Conservation (phyloP, 2,113 vertebrate species). For the Rhynchomys soricoides region DNA sequence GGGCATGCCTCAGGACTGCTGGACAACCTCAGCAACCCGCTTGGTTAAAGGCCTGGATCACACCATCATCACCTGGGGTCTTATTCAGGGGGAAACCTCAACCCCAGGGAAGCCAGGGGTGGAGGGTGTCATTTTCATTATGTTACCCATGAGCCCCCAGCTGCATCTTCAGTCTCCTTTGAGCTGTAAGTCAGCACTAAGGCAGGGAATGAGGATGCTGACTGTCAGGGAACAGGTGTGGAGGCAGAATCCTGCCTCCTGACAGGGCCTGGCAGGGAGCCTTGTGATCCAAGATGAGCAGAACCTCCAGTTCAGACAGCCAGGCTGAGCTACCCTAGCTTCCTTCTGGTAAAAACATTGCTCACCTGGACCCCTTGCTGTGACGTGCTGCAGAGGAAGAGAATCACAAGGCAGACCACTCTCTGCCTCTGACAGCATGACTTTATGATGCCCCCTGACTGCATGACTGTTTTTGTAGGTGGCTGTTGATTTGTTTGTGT, state of each 20-base stretch:
- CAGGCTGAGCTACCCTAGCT: neutral
- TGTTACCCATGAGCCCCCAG: neutral
- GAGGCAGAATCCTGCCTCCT: neutral
- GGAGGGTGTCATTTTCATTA: neutral
- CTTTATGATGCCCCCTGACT: neutral
- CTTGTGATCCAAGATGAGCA: neutral
- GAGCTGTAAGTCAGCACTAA: neutral
- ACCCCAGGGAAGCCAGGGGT: too few relatives aligned
- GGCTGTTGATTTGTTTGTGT: neutral
- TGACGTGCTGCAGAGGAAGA: neutral
- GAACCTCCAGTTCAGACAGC: neutral
- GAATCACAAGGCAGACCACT: too few relatives aligned
- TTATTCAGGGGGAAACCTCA: neutral
- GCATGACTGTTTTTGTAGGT: neutral
- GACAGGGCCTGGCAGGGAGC: fast-evolving
- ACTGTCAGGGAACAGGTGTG: neutral
- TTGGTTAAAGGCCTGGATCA: neutral
- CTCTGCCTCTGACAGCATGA: neutral
- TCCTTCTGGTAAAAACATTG: neutral
- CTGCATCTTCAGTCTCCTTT: neutral
- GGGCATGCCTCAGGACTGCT: neutral
- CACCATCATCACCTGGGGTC: neutral
- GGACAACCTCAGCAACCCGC: neutral
- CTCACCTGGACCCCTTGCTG: neutral
- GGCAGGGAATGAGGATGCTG: neutral